Conservation (phyloP, 2,888 invertebrate species). For the Ligdia adustata region DNA sequence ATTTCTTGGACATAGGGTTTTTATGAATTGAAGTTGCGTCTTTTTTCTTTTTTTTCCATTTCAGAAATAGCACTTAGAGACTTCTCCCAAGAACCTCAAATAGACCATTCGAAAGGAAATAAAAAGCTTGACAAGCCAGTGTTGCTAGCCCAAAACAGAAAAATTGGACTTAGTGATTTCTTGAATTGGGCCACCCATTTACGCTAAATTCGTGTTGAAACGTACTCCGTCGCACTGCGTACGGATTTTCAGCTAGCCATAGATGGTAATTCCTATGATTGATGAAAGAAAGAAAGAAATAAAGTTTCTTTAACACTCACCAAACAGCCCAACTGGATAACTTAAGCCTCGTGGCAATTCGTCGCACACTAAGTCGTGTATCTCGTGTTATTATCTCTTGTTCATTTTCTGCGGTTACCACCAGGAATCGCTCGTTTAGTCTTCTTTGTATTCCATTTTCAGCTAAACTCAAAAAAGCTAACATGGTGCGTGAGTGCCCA, state of each 20-base stretch:
- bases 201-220: slow-evolving; percentile 1
- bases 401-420: slow-evolving; percentile 3
- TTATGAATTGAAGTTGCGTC: no score
- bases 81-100: not conserved
- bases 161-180: not conserved
- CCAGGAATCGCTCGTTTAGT: not conserved
- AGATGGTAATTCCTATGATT: slow-evolving; percentile 3
- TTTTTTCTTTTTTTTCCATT: not conserved
- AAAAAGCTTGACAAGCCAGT: not conserved
- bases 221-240: slow-evolving; percentile 1
- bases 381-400: not conserved
- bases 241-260: not conserved
- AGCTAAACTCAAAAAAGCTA: not conserved
- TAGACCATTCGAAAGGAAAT: not conserved
- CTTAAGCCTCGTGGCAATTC: slow-evolving; percentile 2
- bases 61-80: not conserved
- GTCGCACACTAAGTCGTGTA: slow-evolving; percentile 4
- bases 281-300: not conserved
- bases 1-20: no score
- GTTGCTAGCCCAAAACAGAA: not conserved
- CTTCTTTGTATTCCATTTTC: slow-evolving; percentile 7
- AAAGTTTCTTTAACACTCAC: not conserved
- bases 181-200: slow-evolving; percentile 1
- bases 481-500: no score
- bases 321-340: slow-evolving; percentile 1